Evolutionary conservation across 2,113 vertebrate genomes (phyloP).

Genomic region (Myrmecobius fasciatus): DNA sequence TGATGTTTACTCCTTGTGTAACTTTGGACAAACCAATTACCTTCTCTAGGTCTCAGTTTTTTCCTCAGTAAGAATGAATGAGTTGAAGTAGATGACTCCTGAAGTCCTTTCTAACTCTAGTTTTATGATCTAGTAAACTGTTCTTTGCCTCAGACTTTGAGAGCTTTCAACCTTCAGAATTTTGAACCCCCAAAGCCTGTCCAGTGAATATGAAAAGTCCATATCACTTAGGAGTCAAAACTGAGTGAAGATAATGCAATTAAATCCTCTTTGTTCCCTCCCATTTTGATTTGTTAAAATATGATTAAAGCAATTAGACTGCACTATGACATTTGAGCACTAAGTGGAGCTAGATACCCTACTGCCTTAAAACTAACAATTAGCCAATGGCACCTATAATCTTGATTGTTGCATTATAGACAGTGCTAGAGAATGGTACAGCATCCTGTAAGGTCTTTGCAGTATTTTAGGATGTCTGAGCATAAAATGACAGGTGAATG

Average conservation of each 20-base stretch:
- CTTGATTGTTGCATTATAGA: neutral
- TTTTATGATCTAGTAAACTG: neutral
- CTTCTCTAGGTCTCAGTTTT: neutral
- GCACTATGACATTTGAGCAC: slow-evolving; percentile 57
- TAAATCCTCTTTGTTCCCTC: neutral
- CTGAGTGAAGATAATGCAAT: neutral
- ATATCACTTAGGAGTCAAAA: neutral
- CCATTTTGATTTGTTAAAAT: slow-evolving; percentile 35
- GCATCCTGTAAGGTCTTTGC: neutral
- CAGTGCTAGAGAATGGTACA: slow-evolving; percentile 1
- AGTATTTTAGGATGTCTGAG: slow-evolving; percentile 9
- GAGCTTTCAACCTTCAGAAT: slow-evolving; percentile 28
- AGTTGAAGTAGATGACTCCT: neutral
- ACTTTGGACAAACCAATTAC: neutral
- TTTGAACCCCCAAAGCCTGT: slow-evolving; percentile 3
- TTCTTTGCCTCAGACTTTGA: slow-evolving; percentile 4
- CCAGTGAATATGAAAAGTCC: neutral
- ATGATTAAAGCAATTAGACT: neutral
- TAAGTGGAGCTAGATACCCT: slow-evolving; percentile 59
- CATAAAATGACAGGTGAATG: slow-evolving; percentile 2
- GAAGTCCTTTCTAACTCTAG: neutral
- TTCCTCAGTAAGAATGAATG: neutral
- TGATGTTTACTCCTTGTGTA: neutral
- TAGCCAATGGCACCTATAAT: neutral
- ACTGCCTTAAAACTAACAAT: slow-evolving; percentile 37